Evolutionary conservation across 2,797 vertebrate genomes (phyloP), one percentile per base, ranked within the genome.

Genomic region (Lepus townsendii): DNA sequence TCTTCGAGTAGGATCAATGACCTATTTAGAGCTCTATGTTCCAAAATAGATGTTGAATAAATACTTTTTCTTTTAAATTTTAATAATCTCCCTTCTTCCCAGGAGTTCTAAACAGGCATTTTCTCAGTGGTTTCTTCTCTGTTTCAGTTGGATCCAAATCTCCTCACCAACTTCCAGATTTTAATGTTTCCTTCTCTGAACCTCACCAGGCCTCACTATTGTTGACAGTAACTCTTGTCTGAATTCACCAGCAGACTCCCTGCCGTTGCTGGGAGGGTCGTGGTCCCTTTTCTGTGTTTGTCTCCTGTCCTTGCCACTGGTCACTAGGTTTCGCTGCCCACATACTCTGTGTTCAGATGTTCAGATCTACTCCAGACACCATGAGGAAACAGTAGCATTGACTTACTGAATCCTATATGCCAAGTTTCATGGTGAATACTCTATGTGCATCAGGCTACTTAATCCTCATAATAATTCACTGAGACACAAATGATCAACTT

Each of bases 381-480:
- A 63, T 9, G 13, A 32, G n/a, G 69, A 86, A 92, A 69, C 14
- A 78, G 63, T 4, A 86, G 63, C 27, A 83, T 63, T 2, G 11
- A 87, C 69, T 79, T n/a, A 82, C 2, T 72, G 35, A 79, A n/a
- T 65, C 22, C 30, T 62, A 77, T 38, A 69, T 30, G 78, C 38
- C 27, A 82, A 87, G 16, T 19, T 94, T 80, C 69, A 32, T 88
- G 42, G 78, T 68, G 84, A 75, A n/a, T 73, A 22, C 60, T 66
- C 77, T 52, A 85, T 75, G 65, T 52, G 8, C 82, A 72, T 77
- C 62, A 87, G 7, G 17, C 57, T 87, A 71, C 47, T 71, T 82
- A 84, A 85, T 84, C 42, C 35, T 66, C 83, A 42, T 17, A 60
- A 50, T 35, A 82, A 93, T 35, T 93, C 65, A 88, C 26, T 1